Percentiles rank a stretch among this genome's conserved stretches.
These are phyloP conservation scores for Enteromius trimaculatus DNA, from an alignment of 2,797 vertebrate genomes.

Conservation along the genomic window DNA sequence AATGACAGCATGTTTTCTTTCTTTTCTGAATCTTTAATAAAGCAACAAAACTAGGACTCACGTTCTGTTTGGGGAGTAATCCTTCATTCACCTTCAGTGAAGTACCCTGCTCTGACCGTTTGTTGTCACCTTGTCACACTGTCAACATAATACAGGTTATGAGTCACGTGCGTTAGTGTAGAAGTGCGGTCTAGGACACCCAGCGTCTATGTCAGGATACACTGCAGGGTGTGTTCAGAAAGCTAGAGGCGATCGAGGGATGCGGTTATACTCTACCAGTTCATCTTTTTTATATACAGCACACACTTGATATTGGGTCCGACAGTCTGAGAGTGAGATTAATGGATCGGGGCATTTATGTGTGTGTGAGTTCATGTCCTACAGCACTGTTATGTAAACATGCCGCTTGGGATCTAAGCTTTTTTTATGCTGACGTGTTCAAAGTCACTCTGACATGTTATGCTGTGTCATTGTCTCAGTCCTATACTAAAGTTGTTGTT, in stretches of 20 bases:
- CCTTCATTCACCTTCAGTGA: constrained; percentile 5
- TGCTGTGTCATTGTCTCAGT: constrained; percentile 6
- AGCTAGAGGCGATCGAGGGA: neutral
- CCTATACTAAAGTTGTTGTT: constrained; percentile 12
- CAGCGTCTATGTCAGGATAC: neutral
- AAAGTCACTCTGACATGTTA: constrained; percentile 26
- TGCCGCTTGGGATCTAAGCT: constrained; percentile 16
- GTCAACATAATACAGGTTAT: constrained; percentile 10
- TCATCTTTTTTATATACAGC: neutral
- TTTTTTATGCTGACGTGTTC: constrained; percentile 34
- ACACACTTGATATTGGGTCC: neutral
- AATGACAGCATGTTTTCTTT: neutral
- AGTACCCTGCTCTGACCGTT: neutral
- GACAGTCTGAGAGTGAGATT: neutral
- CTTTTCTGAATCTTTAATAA: neutral
- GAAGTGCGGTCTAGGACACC: neutral
- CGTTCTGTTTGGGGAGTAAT: neutral
- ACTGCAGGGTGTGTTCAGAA: neutral
- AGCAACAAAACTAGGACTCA: neutral
- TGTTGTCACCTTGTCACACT: neutral
- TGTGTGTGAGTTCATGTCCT: constrained; percentile 35
- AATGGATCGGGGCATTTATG: neutral
- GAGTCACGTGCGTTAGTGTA: neutral
- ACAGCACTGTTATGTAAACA: constrained; percentile 54
- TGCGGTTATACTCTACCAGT: neutral